Base-by-base conservation (phyloP, 2,797 vertebrate species). In the Crypturellus tataupa region DNA sequence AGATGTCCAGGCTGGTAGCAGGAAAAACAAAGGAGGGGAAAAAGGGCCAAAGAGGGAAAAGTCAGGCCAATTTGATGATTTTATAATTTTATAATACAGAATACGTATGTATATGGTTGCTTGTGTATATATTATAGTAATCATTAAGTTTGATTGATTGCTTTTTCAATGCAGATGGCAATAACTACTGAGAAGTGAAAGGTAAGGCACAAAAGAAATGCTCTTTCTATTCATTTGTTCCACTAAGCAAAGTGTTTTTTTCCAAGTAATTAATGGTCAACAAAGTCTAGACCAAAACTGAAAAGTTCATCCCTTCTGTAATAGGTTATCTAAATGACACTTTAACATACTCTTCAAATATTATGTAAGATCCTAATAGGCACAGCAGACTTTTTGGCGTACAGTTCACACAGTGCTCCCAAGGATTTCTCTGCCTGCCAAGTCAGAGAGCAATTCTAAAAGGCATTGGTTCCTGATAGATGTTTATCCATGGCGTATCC, bases 391-490 rank as follows among this genome's bases (percentile, higher is more conserved):
- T 23, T 92, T 89, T 70, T 72, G 40, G 77, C 88, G 37, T 70
- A 33, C 7, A 31, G 55, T 55, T 90, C 86, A 89, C 86, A 89
- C 25, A 85, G 31, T 16, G 76, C 23, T 35, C 70, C 84, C 69
- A 72, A 79, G 73, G 60, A 75, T 27, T 85, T 85, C 58, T 71
- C 58, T 77, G 67, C 35, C 42, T 89, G 76, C 87, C 89, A 95
- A 56, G 47, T 76, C 65, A 60, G 60, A 89, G 24, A 95, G 72
- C 25, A 86, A 77, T 73, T 77, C 46, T 84, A 75, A 88, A 88
- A 78, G 18, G 39, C 62, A 92, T 93, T 93, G 92, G 89, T 94
- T 96, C 86, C 86, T 84, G 65, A 93, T 95, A 84, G 79, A 92
- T 96, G 85, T 93, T 91, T 89, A 81, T 91, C 67, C 31, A 0